Conservation (phyloP, 2,888 invertebrate genomes). For the Scaptomyza reducta region DNA sequence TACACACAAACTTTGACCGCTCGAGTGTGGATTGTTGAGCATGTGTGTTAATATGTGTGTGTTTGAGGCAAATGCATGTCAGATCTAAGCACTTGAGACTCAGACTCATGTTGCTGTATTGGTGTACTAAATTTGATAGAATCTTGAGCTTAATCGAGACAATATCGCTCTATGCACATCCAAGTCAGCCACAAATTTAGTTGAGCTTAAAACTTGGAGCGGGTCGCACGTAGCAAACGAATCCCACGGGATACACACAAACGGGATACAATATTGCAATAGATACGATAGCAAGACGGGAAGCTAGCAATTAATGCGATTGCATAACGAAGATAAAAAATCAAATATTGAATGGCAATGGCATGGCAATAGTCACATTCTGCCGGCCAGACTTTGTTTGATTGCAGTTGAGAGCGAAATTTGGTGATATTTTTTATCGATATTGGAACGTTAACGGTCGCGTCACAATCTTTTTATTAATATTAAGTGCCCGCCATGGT, state of each 20-base stretch:
- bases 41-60: conserved; percentile 2
- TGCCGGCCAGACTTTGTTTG: conserved; percentile 18
- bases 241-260: conserved; percentile 34
- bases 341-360: conserved; percentile 21
- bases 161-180: conserved; percentile 50
- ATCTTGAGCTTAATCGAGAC: conserved; percentile 63
- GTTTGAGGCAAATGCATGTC: conserved; percentile 31
- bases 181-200: conserved; percentile 52
- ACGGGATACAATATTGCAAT: conserved; percentile 27
- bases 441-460: conserved; percentile 7
- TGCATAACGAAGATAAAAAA: conserved; percentile 29
- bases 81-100: conserved; percentile 54
- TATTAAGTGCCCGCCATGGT: conserved; percentile 52
- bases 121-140: conserved; percentile 65
- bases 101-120: conserved; percentile 35
- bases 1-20: conserved; percentile 74
- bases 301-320: conserved; percentile 51
- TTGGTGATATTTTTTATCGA: conserved; percentile 23
- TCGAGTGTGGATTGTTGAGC: conserved; percentile 39
- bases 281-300: conserved; percentile 31
- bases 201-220: conserved; percentile 63
- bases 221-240: conserved; percentile 49
- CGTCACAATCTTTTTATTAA: background rate
- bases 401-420: conserved; percentile 11
- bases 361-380: conserved; percentile 33